These are phyloP conservation scores for Turnix velox DNA, from an alignment of 2,113 vertebrate genomes.

Conservation along the genomic window DNA sequence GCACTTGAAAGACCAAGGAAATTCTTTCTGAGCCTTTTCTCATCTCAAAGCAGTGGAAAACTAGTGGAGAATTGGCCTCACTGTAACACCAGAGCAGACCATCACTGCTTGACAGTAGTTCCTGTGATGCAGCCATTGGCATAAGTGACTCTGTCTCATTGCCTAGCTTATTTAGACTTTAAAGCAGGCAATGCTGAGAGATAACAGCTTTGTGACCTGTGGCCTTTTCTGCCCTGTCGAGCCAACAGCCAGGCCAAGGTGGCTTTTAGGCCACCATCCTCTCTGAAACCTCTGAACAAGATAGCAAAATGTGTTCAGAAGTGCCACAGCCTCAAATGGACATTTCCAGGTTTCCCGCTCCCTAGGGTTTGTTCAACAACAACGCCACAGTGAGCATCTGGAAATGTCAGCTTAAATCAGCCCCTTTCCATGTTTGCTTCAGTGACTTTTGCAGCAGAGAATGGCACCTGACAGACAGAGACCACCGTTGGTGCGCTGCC, in stretches of 20 bases:
- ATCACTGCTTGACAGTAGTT: neutral
- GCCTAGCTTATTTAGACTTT: neutral
- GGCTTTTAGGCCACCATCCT: neutral
- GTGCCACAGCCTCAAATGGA: neutral
- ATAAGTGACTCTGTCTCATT: neutral
- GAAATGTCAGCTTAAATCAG: neutral
- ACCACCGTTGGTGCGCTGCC: no score
- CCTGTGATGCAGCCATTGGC: neutral
- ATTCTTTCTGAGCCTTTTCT: neutral
- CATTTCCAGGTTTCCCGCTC: neutral
- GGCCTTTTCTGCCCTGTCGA: neutral
- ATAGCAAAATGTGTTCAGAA: fast-evolving
- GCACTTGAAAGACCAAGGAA: neutral
- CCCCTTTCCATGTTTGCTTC: neutral
- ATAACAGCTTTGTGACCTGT: neutral
- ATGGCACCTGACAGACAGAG: neutral
- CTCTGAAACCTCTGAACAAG: neutral
- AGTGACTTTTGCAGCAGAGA: neutral
- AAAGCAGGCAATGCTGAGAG: neutral
- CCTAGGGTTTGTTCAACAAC: neutral
- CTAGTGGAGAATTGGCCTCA: neutral
- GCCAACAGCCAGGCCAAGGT: neutral
- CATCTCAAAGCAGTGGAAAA: neutral
- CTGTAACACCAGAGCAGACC: neutral
- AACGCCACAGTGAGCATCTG: neutral